phyloP scores from a whole-genome alignment of 2,888 invertebrate species.

The Ellobium chinense region DNA sequence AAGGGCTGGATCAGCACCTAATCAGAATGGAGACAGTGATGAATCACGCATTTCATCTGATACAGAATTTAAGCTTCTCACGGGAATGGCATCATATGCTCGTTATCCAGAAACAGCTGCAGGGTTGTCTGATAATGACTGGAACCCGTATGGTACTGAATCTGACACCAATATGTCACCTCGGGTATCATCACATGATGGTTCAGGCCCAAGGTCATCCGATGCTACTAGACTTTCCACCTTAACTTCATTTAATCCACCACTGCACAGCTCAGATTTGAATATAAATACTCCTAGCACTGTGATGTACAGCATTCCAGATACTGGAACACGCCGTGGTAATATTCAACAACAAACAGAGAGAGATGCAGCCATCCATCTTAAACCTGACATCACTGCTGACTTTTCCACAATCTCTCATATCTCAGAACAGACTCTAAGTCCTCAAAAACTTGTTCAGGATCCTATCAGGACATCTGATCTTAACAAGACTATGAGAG shows the following conservation, averaged over 20 bases:
- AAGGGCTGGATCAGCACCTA: slow-evolving; percentile 48
- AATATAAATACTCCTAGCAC: slow-evolving; percentile 24
- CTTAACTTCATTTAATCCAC: slow-evolving; percentile 49
- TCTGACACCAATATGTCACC: slow-evolving; percentile 69
- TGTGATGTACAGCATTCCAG: slow-evolving; percentile 8
- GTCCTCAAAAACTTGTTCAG: background rate
- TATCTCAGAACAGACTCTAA: slow-evolving; percentile 3
- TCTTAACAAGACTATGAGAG: slow-evolving; percentile 38
- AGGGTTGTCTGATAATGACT: slow-evolving; percentile 71
- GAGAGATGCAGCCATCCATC: background rate
- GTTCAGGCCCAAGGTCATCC: background rate
- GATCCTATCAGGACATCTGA: background rate
- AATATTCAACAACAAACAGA: slow-evolving; percentile 32
- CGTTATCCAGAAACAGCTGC: slow-evolving; percentile 70
- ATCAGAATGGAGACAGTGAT: slow-evolving; percentile 50
- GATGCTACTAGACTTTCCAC: slow-evolving; percentile 27
- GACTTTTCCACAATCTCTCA: background rate
- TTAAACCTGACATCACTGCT: slow-evolving; percentile 30
- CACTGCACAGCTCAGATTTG: slow-evolving; percentile 51
- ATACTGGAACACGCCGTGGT: background rate
- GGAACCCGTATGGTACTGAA: slow-evolving; percentile 73
- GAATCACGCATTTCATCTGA: slow-evolving; percentile 50
- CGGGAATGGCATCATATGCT: slow-evolving; percentile 53
- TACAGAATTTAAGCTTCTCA: slow-evolving; percentile 55
- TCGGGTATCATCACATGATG: slow-evolving; percentile 29